A percentile compares a stretch with the other conserved stretches of the same genome.
phyloP scores from a whole-genome alignment of 2,888 invertebrate species.

The Rhodophaea formosa region DNA sequence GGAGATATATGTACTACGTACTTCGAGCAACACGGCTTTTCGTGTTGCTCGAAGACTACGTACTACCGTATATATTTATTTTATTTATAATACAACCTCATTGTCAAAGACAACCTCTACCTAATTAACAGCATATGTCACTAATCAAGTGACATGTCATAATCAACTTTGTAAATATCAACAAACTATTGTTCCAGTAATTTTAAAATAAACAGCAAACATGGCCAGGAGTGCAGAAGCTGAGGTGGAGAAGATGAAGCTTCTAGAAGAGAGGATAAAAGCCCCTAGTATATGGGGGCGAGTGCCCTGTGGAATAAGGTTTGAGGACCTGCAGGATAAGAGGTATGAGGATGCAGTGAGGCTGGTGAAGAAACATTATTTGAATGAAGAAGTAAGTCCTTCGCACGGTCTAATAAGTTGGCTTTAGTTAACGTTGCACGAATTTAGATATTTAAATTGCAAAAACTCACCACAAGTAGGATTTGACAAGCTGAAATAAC shows the following conservation, averaged over 20 bases:
- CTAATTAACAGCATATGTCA: slow-evolving; percentile 1
- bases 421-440: no score
- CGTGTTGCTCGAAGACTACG: no score
- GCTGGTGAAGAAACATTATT: slow-evolving; percentile 66
- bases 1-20: no score
- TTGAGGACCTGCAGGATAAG: slow-evolving; percentile 71
- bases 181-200: neutral
- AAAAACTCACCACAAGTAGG: no score
- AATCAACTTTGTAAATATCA: neutral
- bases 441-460: no score
- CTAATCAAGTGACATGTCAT: neutral
- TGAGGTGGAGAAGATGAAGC: slow-evolving; percentile 64
- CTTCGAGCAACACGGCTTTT: no score
- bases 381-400: slow-evolving; percentile 60
- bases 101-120: neutral
- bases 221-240: slow-evolving; percentile 62
- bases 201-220: slow-evolving; percentile 13
- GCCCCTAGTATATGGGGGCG: slow-evolving; percentile 74
- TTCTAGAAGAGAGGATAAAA: slow-evolving; percentile 67
- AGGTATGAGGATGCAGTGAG: slow-evolving; percentile 66
- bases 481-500: no score
- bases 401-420: no score
- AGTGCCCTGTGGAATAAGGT: slow-evolving; percentile 61
- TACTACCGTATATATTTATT: no score
- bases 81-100: no score